These are phyloP conservation scores for Crypturellus tataupa DNA, from an alignment of 2,797 vertebrate genomes.

Conservation along the genomic window DNA sequence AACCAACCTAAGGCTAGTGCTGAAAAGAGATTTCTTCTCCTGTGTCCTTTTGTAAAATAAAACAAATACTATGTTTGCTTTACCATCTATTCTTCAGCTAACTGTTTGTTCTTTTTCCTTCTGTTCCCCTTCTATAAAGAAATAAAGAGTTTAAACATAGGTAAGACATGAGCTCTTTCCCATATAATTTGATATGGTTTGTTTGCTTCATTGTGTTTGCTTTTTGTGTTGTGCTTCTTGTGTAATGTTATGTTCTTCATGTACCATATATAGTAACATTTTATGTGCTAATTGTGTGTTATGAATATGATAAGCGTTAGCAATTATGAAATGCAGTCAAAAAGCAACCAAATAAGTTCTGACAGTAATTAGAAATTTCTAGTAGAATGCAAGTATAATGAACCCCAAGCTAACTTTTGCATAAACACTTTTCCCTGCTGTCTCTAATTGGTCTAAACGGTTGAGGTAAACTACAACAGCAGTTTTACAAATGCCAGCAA, in stretches of 20 bases:
- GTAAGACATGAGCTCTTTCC: constrained; percentile 88
- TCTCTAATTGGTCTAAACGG: constrained; percentile 79
- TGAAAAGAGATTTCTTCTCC: constrained; percentile 62
- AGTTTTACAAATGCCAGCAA: constrained; percentile 76
- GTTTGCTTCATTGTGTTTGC: constrained; percentile 83
- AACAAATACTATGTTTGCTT: constrained; percentile 82
- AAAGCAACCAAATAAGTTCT: constrained; percentile 82
- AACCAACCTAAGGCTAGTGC: constrained; percentile 55
- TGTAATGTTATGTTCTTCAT: constrained; percentile 81
- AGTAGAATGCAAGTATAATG: constrained; percentile 79
- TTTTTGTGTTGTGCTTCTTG: constrained; percentile 82
- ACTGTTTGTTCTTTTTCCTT: constrained; percentile 85
- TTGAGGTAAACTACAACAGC: constrained; percentile 77
- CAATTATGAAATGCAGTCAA: constrained; percentile 83
- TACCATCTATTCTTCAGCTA: constrained; percentile 83
- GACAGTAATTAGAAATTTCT: constrained; percentile 83
- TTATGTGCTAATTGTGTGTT: constrained; percentile 85
- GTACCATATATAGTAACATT: constrained; percentile 81
- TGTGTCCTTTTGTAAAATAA: constrained; percentile 73
- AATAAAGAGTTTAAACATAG: constrained; percentile 99
- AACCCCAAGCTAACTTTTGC: constrained; percentile 77
- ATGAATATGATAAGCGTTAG: constrained; percentile 83
- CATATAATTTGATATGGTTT: constrained; percentile 81
- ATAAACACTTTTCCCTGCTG: constrained; percentile 57
- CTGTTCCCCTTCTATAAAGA: constrained; percentile 89